Evolutionary conservation across 2,113 vertebrate species (phyloP).

Genomic region (Phrynocephalus versicolor): DNA sequence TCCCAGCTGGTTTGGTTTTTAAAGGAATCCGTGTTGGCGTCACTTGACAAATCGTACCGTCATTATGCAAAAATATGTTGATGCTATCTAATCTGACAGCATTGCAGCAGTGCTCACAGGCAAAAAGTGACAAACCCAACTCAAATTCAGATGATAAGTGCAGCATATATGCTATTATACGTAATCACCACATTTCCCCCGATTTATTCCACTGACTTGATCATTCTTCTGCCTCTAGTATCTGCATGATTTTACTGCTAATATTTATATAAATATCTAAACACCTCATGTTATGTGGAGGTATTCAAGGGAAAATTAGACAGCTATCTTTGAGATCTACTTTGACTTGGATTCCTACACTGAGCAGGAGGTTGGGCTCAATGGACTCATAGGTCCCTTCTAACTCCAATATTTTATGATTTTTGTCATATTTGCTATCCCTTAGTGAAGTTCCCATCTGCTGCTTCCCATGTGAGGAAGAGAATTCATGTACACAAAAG

Average conservation of each 20-base stretch:
- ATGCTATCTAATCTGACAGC: not conserved
- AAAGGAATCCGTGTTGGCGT: too few species aligned
- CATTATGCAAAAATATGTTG: not conserved
- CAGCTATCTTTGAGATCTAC: too few species aligned
- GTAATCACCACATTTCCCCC: not conserved
- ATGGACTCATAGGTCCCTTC: too few species aligned
- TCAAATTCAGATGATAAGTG: not conserved
- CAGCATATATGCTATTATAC: not conserved
- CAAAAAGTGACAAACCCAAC: not conserved
- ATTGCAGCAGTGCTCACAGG: not conserved
- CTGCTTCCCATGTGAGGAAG: not conserved
- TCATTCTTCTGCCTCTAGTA: not conserved
- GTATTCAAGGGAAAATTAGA: too few species aligned
- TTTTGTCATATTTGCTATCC: not conserved
- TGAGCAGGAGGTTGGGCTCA: too few species aligned
- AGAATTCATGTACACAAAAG: not conserved
- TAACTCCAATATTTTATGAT: too few species aligned
- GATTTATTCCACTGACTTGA: not conserved
- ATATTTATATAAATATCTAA: not conserved
- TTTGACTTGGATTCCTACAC: too few species aligned
- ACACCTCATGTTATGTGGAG: not conserved
- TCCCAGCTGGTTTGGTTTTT: not conserved
- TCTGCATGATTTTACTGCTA: not conserved
- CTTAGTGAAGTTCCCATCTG: not conserved
- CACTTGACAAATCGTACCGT: too few species aligned